Evolutionary conservation across 2,113 vertebrate species (phyloP).

Genomic region (Acrocephalus arundinaceus): DNA sequence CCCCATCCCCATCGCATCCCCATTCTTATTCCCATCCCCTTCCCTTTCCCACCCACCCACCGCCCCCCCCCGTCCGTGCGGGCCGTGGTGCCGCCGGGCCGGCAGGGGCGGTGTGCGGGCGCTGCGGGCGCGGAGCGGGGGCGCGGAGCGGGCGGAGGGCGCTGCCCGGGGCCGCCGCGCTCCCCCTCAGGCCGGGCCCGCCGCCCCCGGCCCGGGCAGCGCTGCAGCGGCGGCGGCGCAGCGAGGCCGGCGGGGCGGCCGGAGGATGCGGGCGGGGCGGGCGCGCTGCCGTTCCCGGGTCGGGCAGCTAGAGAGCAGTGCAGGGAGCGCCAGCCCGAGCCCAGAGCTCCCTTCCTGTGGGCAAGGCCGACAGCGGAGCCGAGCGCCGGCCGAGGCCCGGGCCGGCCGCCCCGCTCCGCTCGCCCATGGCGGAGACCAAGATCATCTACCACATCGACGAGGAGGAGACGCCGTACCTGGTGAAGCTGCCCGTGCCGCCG

Average conservation of each 20-base stretch:
- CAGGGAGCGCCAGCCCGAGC: not conserved
- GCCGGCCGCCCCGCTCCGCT: constrained; percentile 61
- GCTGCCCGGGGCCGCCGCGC: no score
- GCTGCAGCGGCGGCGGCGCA: not conserved
- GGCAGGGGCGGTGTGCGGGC: no score
- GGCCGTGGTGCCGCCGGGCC: no score
- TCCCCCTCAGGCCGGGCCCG: no score
- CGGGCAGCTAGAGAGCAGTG: constrained; percentile 73
- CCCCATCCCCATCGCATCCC: no score
- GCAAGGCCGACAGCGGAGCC: constrained; percentile 57
- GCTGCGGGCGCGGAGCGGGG: no score
- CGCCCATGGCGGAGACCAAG: constrained; percentile 97
- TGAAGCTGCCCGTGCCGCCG: constrained; percentile 91
- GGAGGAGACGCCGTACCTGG: constrained; percentile 97
- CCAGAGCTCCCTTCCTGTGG: constrained; percentile 83
- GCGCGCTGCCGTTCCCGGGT: not conserved
- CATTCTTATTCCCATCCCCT: no score
- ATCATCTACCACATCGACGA: constrained; percentile 98
- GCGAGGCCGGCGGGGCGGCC: not conserved
- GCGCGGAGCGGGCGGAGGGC: no score
- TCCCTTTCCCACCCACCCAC: no score
- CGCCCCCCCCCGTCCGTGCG: no score
- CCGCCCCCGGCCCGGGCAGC: no score
- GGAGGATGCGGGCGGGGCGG: not conserved
- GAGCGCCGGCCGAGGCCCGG: constrained; percentile 37